Conservation (phyloP, 2,113 vertebrate species). For the Macrotus californicus region DNA sequence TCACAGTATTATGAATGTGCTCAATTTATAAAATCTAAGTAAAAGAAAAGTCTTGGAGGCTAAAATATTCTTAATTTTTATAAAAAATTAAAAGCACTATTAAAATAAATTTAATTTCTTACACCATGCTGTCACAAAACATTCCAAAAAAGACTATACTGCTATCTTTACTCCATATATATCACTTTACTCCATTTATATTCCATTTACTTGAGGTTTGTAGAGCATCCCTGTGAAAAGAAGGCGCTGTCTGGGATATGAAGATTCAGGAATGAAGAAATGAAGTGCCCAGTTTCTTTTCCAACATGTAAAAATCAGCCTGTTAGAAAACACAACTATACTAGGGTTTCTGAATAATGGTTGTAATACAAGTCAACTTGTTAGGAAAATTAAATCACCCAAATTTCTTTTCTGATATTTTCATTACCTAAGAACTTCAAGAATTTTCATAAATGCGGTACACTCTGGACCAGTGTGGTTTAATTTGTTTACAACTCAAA, state of each 20-base stretch:
- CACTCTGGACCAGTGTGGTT: neutral
- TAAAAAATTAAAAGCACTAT: neutral
- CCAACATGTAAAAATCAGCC: neutral
- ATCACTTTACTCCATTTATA: slow-evolving; percentile 2
- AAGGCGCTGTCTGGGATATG: neutral
- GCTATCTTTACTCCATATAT: neutral
- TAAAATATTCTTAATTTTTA: slow-evolving; percentile 30
- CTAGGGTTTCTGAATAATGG: neutral
- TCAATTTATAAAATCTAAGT: neutral
- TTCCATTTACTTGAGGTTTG: slow-evolving; percentile 3
- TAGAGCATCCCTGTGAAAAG: slow-evolving; percentile 18
- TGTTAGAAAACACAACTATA: neutral
- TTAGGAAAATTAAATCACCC: slow-evolving; percentile 30
- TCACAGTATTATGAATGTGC: neutral
- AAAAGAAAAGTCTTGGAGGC: slow-evolving; percentile 25
- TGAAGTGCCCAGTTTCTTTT: neutral
- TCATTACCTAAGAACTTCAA: slow-evolving; percentile 28
- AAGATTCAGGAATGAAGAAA: slow-evolving; percentile 29
- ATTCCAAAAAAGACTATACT: neutral
- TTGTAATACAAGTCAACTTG: slow-evolving; percentile 16
- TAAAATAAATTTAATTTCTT: slow-evolving; percentile 24
- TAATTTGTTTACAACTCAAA: slow-evolving; percentile 13
- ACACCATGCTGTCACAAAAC: neutral
- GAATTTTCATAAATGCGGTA: neutral
- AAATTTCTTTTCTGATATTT: slow-evolving; percentile 17